These are phyloP conservation scores for Phasia obesa DNA, from an alignment of 2,888 invertebrate genomes.

Conservation along the genomic window DNA sequence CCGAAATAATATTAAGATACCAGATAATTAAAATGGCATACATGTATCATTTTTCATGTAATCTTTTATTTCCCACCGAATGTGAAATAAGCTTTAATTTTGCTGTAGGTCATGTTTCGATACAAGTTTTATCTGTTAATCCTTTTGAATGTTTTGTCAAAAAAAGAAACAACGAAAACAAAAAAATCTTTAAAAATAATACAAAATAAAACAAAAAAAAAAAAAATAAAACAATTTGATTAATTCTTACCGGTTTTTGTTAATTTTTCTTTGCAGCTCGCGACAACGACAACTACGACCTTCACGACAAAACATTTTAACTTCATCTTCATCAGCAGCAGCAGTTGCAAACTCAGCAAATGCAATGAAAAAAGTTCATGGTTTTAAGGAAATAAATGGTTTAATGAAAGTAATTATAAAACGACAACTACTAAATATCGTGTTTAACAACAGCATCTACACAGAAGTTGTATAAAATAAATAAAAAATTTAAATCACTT, in stretches of 20 bases:
- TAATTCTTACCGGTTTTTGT: slow-evolving; percentile 66
- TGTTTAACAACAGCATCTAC: slow-evolving; percentile 14
- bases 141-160: slow-evolving; percentile 36
- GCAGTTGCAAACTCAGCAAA: slow-evolving; percentile 8
- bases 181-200: slow-evolving; percentile 20
- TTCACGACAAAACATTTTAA: slow-evolving; percentile 53
- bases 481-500: slow-evolving; percentile 62
- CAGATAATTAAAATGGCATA: slow-evolving; percentile 55
- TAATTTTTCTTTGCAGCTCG: slow-evolving; percentile 58
- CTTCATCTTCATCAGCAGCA: slow-evolving; percentile 23
- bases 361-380: slow-evolving; percentile 51
- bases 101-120: slow-evolving; percentile 46
- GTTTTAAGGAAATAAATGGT: slow-evolving; percentile 56
- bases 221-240: slow-evolving; percentile 52
- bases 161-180: slow-evolving; percentile 6
- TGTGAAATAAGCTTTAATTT: slow-evolving; percentile 43
- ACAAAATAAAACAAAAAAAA: no score
- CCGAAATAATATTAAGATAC: slow-evolving; percentile 14
- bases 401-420: slow-evolving; percentile 55
- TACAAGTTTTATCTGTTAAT: slow-evolving; percentile 60
- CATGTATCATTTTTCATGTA: slow-evolving; percentile 37
- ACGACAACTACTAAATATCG: slow-evolving; percentile 20
- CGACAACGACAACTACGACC: slow-evolving; percentile 56
- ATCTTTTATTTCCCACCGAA: slow-evolving; percentile 18
- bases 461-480: slow-evolving; percentile 44